Evolutionary conservation across 2,797 vertebrate species (phyloP), one percentile per base, ranked within the genome.

Genomic region (Anguilla obscura): DNA sequence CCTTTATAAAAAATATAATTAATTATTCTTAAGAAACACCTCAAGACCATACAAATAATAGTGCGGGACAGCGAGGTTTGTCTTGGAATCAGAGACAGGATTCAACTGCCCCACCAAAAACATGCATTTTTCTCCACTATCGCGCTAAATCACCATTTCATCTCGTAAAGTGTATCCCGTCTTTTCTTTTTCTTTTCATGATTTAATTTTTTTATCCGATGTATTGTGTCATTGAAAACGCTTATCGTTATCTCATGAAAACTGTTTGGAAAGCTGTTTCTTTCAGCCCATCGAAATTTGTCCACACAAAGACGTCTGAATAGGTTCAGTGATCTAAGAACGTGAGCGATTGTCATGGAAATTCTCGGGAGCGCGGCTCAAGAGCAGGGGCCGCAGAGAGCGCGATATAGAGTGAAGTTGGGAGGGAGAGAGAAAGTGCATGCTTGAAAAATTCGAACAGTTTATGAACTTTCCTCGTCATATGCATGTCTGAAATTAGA

Each of bases 301-400:
- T 71, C 58, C 76, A 36, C 85, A 89, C 88, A 89, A 88, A 76
- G 83, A 80, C 86, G 85, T 5, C 56, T 92, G 93, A 94, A 94
- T 93, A 90, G 90, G 91, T 85, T 88, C 93, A 92, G 27, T 93
- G 92, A 91, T 91, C 85, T 93, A 90, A 92, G 92, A 92, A 91
- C 48, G 85, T 87, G 33, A 63, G 89, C 86, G 92, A 93, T 94
- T 94, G 92, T 95, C 91, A 92, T 94, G 93, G 92, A 94, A 93
- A 95, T 93, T 74, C 40, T 87, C 5, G 86, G 54, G 82, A 91
- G 90, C 74, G 48, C 86, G 33, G 33, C 89, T 40, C 85, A 58
- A 63, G 48, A 71, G n/a, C 74, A 71, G 6, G 69, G 83, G 86
- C 84, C 87, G 71, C 71, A 56, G 86, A 85, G 36, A 21, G 85